Conservation (phyloP, 2,888 invertebrate species). For the Luffia ferchaultella region DNA sequence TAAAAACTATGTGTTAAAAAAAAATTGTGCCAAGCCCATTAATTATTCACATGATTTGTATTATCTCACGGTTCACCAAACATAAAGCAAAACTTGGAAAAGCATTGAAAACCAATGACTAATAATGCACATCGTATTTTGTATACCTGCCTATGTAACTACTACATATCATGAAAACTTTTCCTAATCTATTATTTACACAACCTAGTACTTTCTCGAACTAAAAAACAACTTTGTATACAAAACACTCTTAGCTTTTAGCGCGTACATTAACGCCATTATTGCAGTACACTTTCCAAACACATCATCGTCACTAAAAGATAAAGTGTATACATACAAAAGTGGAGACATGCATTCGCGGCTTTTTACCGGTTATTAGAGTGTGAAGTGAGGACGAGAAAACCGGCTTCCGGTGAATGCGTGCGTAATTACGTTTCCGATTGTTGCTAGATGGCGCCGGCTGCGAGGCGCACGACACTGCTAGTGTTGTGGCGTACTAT, state of each 20-base stretch:
- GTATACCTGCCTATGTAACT: too few species aligned
- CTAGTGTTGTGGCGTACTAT: background rate
- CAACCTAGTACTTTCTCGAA: background rate
- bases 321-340: background rate
- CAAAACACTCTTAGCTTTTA: too few species aligned
- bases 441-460: conserved; percentile 17
- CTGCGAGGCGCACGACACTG: background rate
- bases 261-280: background rate
- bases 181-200: background rate
- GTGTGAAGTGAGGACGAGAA: conserved; percentile 9
- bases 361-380: conserved; percentile 3
- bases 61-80: too few species aligned
- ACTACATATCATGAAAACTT: background rate
- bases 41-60: too few species aligned
- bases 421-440: conserved; percentile 24
- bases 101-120: too few species aligned
- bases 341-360: background rate
- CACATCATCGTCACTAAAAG: background rate
- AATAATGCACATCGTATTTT: too few species aligned
- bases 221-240: too few species aligned
- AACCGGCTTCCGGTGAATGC: conserved; percentile 26
- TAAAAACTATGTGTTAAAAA: too few species aligned
- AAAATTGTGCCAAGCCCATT: too few species aligned
- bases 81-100: too few species aligned
- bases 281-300: background rate